A percentile compares a stretch with the other conserved stretches of the same genome.
phyloP scores from a whole-genome alignment of 92 coral and sea anemone genomes.

The Heteractis magnifica region DNA sequence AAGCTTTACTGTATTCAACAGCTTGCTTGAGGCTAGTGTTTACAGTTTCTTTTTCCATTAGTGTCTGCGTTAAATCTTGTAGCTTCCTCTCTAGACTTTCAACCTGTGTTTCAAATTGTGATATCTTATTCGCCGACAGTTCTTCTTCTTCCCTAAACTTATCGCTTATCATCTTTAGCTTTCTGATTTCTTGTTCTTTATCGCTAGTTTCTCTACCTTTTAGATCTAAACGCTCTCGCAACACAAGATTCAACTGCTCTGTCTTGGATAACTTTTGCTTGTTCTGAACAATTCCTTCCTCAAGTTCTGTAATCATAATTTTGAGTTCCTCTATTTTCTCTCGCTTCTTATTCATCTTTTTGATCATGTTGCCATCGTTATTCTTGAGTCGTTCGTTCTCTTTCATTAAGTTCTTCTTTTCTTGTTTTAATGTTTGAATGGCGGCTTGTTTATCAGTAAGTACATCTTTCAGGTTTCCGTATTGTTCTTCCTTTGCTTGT shows the following conservation, averaged over 20 bases:
- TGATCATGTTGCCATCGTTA: background rate
- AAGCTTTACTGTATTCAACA: background rate
- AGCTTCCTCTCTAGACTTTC: background rate
- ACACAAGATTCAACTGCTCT: constrained; percentile 13
- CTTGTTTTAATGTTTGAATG: background rate
- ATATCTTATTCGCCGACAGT: background rate
- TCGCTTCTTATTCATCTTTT: constrained; percentile 2
- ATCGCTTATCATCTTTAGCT: background rate
- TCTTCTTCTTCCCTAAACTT: background rate
- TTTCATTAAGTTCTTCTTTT: constrained; percentile 4
- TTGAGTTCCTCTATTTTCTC: constrained; percentile 18
- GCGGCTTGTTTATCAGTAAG: background rate
- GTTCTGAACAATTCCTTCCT: background rate
- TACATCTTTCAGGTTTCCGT: background rate
- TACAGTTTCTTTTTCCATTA: background rate
- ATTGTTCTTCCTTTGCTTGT: background rate
- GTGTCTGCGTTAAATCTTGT: background rate
- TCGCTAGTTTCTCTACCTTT: constrained; percentile 11
- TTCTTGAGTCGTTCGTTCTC: constrained; percentile 10
- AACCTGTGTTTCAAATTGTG: background rate
- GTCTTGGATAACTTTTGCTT: constrained; percentile 32
- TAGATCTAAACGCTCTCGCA: constrained; percentile 29
- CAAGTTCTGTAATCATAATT: constrained; percentile 9
- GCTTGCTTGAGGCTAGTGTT: constrained; percentile 4
- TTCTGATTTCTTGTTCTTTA: constrained; percentile 3